Percentiles rank a stretch among this genome's conserved stretches.
These are phyloP conservation scores for Diplogasteroides magnus DNA, from an alignment of 1,140 invertebrate species.

Conservation along the genomic window DNA sequence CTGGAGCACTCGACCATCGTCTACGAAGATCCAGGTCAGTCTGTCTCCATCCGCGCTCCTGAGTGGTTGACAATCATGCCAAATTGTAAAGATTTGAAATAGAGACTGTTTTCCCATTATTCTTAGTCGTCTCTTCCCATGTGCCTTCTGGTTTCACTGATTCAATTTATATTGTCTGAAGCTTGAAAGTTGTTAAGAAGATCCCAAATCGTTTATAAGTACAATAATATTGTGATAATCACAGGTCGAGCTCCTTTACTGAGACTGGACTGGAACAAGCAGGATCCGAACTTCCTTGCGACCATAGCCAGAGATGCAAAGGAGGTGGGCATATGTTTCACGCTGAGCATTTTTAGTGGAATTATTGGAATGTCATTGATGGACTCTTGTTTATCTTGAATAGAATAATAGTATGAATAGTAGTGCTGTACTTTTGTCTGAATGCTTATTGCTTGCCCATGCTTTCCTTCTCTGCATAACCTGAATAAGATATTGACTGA, in stretches of 20 bases:
- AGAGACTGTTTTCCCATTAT: background rate
- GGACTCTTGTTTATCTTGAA: no score
- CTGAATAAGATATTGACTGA: no score
- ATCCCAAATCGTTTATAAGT: no score
- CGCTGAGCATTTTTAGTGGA: no score
- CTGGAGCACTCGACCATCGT: conserved; percentile 99
- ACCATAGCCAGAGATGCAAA: conserved; percentile 97
- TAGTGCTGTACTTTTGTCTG: no score
- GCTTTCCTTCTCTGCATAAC: no score
- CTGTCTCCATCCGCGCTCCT: no score
- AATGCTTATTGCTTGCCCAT: no score
- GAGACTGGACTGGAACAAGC: conserved; percentile 95
- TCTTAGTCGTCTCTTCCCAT: background rate
- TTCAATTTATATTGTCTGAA: background rate
- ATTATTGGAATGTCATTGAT: no score
- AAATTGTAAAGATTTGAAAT: background rate
- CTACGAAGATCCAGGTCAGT: conserved; percentile 94
- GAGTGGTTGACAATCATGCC: no score
- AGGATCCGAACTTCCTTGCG: conserved; percentile 96
- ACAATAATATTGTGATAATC: no score
- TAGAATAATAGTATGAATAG: no score
- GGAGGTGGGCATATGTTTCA: conserved; percentile 64
- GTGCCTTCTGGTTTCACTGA: background rate
- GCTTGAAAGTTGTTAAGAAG: background rate
- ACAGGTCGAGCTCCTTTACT: conserved; percentile 87